Evolutionary conservation across 2,888 invertebrate genomes (phyloP), one percentile per base, ranked within the genome.

Genomic region (Orthosia incerta): DNA sequence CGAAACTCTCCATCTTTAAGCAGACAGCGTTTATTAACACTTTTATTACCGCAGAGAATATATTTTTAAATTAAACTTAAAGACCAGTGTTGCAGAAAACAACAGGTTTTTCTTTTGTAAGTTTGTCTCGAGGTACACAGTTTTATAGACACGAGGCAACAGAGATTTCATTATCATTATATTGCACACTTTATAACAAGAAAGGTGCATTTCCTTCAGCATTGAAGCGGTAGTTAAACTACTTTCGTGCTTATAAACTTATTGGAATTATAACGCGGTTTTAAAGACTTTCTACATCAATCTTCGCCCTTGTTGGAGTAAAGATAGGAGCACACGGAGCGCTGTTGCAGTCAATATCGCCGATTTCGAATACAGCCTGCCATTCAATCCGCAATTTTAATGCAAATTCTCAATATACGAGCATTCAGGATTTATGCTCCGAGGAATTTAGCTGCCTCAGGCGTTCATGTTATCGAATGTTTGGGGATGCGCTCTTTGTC

Each of bases 311-410:
- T 69, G 74, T 66, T 53, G 15, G 46, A 26, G 59, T 73, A 45
- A 57, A 80, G 57, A 48, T 61, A 48, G 31, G 53, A 53, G 20
- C 16, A 26, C 45, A 70, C 53, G 16, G 50, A 62, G 53, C 23
- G 48, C 26, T 64, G 46, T 59, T 57, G 56, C 83, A 82, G 66
- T 50, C 45, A 48, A 78, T 78, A 82, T 45, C 45, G 46, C 51
- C 46, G 59, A 59, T 71, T 82, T 63, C 50, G 59, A 63, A 71
- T 50, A 59, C 59, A 56, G 63, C 50, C 66, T 82, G 82, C 79
- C 79, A 78, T 67, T 82, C 79, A 78, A 67, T 71, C 72, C 72
- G 59, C 66, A 82, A 82, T 78, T 82, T 79, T 79, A 72, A 82
- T 82, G 79, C 72, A 72, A 78, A 82, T 72, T 78, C 83, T 78